Evolutionary conservation across 37 sponge, comb jelly and placozoan genomes (phyloP).

Genomic region (Agelas oroides): DNA sequence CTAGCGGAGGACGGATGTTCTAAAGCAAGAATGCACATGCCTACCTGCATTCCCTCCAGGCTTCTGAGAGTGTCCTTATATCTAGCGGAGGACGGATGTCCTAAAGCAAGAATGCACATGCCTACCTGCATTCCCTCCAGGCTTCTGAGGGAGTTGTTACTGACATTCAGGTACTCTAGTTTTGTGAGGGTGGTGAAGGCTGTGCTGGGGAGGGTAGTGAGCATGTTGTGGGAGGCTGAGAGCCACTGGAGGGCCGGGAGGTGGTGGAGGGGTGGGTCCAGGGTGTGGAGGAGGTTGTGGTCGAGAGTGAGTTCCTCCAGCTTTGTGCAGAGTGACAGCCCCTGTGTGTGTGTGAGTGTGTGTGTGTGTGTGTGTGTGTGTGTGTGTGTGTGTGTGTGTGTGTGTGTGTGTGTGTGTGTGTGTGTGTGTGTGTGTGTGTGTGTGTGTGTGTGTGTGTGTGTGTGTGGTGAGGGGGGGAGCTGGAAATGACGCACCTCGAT

Average conservation of each 20-base stretch:
- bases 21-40: too few relatives aligned
- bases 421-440: not conserved
- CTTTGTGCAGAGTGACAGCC: slow-evolving; percentile 62
- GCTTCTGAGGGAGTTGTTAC: slow-evolving; percentile 37
- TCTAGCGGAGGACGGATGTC: too few relatives aligned
- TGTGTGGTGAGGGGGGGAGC: too few relatives aligned
- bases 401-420: not conserved
- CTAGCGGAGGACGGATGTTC: too few relatives aligned
- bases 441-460: too few relatives aligned
- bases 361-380: too few relatives aligned
- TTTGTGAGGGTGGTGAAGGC: not conserved
- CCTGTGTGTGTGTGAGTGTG: slow-evolving; percentile 22
- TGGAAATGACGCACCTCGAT: slow-evolving; percentile 21
- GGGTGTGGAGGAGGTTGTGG: slow-evolving; percentile 61
- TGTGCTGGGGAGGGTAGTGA: slow-evolving; percentile 28
- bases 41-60: too few relatives aligned
- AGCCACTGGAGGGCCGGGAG: slow-evolving; percentile 74
- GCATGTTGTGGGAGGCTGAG: slow-evolving; percentile 59
- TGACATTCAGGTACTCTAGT: slow-evolving; percentile 52
- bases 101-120: too few relatives aligned
- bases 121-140: slow-evolving; percentile 54
- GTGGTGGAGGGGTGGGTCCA: slow-evolving; percentile 20
- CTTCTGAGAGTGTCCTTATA: too few relatives aligned
- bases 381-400: not conserved
- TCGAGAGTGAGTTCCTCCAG: slow-evolving; percentile 90